A percentile compares a stretch with the other conserved stretches of the same genome.
Conservation (phyloP, 2,888 invertebrate species). For the Heliconius erato region DNA sequence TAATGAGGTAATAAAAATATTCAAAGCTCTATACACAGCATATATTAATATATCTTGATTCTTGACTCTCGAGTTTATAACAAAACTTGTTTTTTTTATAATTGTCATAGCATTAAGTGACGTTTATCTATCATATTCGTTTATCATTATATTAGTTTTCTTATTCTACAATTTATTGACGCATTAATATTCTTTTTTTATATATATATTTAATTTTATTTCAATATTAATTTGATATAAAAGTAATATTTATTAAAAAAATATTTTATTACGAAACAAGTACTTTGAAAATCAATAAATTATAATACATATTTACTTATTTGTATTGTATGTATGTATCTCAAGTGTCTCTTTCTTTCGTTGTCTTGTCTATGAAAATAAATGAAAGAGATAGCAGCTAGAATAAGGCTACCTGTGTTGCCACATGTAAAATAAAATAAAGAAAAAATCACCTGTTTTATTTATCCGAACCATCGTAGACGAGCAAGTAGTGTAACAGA, state of each 20-base stretch:
- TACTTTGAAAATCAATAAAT: neutral
- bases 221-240: neutral
- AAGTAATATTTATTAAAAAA: neutral
- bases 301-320: neutral
- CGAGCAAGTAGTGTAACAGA: conserved; percentile 66
- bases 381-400: conserved; percentile 30
- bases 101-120: conserved; percentile 27
- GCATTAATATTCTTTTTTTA: neutral
- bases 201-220: neutral
- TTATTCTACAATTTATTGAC: neutral
- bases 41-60: conserved; percentile 6
- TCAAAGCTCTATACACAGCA: neutral
- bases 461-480: conserved; percentile 52
- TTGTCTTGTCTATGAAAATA: conserved; percentile 4
- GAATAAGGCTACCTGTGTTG: conserved; percentile 43
- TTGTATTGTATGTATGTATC: conserved; percentile 9
- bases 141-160: neutral
- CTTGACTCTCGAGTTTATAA: conserved; percentile 14
- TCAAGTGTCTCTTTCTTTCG: conserved; percentile 20
- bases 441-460: conserved; percentile 49
- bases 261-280: neutral
- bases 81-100: conserved; percentile 36
- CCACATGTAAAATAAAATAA: conserved; percentile 47
- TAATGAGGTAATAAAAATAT: conserved; percentile 18
- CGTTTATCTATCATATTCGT: conserved; percentile 10